Conservation (phyloP, 2,113 vertebrate species). For the Eulemur rufifrons region DNA sequence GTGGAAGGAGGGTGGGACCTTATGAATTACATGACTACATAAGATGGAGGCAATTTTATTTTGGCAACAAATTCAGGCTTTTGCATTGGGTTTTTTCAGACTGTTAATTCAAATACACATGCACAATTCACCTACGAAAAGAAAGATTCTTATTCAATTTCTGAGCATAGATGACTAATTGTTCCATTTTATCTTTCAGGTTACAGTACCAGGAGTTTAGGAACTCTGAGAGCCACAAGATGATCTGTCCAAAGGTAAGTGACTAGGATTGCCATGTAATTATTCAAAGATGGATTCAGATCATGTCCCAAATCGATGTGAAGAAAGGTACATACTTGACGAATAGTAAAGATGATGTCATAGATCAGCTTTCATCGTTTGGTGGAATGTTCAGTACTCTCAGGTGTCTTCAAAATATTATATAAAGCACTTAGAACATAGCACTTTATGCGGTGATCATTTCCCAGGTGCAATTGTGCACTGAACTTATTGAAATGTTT, state of each 20-base stretch:
- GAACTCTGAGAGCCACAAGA: not conserved
- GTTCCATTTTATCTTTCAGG: not conserved
- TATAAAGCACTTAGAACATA: not conserved
- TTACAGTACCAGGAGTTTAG: not conserved
- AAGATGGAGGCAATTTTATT: slow-evolving; percentile 54
- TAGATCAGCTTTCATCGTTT: not conserved
- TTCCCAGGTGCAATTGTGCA: not conserved
- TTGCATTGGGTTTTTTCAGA: slow-evolving; percentile 27
- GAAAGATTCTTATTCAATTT: not conserved
- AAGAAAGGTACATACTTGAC: not conserved
- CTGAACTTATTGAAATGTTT: not conserved
- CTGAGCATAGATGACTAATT: not conserved
- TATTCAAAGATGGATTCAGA: not conserved
- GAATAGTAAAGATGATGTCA: not conserved
- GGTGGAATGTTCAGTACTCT: not conserved
- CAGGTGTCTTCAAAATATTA: not conserved
- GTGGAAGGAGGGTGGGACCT: slow-evolving; percentile 52
- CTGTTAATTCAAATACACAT: slow-evolving; percentile 2
- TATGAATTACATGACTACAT: slow-evolving; percentile 31
- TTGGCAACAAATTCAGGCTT: slow-evolving; percentile 41
- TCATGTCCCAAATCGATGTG: not conserved
- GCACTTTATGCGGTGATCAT: not conserved
- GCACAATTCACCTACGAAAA: not conserved
- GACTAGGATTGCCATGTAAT: not conserved
- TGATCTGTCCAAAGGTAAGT: not conserved